phyloP scores from a whole-genome alignment of 2,888 invertebrate genomes.

The Drosophila pegasa region DNA sequence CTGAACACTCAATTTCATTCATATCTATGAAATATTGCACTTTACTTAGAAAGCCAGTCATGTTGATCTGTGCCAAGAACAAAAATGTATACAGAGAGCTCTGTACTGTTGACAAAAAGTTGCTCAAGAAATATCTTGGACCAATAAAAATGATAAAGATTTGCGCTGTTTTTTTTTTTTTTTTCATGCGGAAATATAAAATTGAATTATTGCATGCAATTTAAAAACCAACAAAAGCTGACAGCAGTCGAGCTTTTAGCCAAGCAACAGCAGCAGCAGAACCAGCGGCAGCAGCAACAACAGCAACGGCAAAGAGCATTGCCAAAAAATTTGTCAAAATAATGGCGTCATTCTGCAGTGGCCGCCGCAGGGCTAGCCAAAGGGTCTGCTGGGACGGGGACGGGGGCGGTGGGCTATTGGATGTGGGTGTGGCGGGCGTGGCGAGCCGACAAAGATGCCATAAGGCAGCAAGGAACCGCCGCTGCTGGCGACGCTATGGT shows the following conservation, averaged over 20 bases:
- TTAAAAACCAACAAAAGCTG: slow-evolving; percentile 80
- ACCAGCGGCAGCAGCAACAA: slow-evolving; percentile 48
- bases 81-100: slow-evolving; percentile 5
- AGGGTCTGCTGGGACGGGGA: neutral
- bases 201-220: slow-evolving; percentile 82
- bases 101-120: slow-evolving; percentile 10
- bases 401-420: slow-evolving; percentile 27
- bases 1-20: slow-evolving; percentile 7
- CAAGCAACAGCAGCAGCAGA: slow-evolving; percentile 37
- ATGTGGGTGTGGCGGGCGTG: slow-evolving; percentile 33
- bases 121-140: slow-evolving; percentile 45
- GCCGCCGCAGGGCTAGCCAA: slow-evolving; percentile 49
- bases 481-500: slow-evolving; percentile 72
- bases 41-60: slow-evolving; percentile 20
- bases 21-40: slow-evolving; percentile 19
- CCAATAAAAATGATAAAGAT: slow-evolving; percentile 62
- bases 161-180: slow-evolving; percentile 43
- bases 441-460: slow-evolving; percentile 71
- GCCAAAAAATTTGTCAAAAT: slow-evolving; percentile 83
- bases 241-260: slow-evolving; percentile 74
- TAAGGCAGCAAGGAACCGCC: slow-evolving; percentile 68
- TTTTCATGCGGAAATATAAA: slow-evolving; percentile 78
- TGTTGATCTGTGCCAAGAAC: slow-evolving; percentile 46
- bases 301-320: slow-evolving; percentile 61
- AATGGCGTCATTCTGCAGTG: slow-evolving; percentile 81